Conservation (phyloP, 2,888 invertebrate genomes). For the Melangyna quadrimaculata region DNA sequence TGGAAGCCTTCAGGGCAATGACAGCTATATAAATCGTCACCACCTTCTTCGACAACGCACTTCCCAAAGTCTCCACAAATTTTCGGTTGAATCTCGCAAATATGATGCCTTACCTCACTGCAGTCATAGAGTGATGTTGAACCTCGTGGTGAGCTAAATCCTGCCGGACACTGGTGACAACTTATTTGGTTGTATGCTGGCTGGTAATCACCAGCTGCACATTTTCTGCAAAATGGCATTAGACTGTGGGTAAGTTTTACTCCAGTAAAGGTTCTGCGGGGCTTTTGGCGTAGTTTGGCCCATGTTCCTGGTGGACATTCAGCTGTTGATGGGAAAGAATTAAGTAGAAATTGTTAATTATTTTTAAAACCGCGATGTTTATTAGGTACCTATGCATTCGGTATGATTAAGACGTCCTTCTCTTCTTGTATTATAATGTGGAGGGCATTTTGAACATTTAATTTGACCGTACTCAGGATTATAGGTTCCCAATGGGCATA, state of each 20-base stretch:
- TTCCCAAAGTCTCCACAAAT: constrained; percentile 76
- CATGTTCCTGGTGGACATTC: constrained; percentile 83
- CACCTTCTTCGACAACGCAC: constrained; percentile 77
- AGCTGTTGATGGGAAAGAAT: constrained; percentile 78
- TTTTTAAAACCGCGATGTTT: not conserved
- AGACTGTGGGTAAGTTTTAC: constrained; percentile 80
- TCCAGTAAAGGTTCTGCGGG: constrained; percentile 62
- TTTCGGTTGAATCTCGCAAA: constrained; percentile 78
- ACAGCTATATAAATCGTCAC: constrained; percentile 79
- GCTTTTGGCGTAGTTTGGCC: constrained; percentile 78
- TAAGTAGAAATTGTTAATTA: not conserved
- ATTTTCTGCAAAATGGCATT: constrained; percentile 83
- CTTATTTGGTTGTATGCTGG: constrained; percentile 82
- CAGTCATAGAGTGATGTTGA: constrained; percentile 80
- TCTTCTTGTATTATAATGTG: constrained; percentile 83
- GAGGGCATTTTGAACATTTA: constrained; percentile 83
- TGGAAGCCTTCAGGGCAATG: constrained; percentile 82
- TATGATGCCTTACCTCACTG: constrained; percentile 80
- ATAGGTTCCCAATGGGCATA: constrained; percentile 84
- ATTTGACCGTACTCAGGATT: constrained; percentile 83
- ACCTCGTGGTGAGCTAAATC: constrained; percentile 81
- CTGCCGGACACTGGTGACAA: constrained; percentile 83
- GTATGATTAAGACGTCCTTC: constrained; percentile 80
- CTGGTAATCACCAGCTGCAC: constrained; percentile 84
- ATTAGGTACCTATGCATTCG: constrained; percentile 83